phyloP scores from a whole-genome alignment of 2,888 invertebrate genomes.

The Nomada ruficornis region DNA sequence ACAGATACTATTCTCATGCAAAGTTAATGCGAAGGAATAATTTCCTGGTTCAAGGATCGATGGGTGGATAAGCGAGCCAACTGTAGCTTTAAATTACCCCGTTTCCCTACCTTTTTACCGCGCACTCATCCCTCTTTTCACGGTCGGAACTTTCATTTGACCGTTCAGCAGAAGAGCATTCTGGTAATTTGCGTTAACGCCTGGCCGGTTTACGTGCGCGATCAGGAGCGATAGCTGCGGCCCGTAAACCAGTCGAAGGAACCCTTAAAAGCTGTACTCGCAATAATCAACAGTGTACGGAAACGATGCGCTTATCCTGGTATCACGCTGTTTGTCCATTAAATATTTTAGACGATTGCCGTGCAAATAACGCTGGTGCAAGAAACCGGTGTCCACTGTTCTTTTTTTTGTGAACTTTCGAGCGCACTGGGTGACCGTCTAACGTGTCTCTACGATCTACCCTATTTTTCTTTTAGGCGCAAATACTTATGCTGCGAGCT shows the following conservation, averaged over 20 bases:
- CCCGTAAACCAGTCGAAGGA: conserved; percentile 33
- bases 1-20: no score
- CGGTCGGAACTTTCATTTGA: not conserved
- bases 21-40: no score
- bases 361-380: no score
- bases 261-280: conserved; percentile 49
- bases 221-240: conserved; percentile 27
- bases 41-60: not conserved
- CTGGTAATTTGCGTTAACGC: conserved; percentile 63
- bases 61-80: conserved; percentile 1
- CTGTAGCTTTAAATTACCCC: not conserved
- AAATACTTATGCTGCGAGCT: not conserved
- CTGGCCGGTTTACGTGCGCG: conserved; percentile 49
- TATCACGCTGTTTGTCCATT: no score
- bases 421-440: no score
- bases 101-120: not conserved
- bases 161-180: not conserved
- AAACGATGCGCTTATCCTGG: not conserved
- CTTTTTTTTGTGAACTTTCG: no score
- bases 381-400: no score
- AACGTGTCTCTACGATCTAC: no score
- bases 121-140: no score
- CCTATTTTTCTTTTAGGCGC: not conserved
- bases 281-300: conserved; percentile 25
- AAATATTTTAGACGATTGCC: no score